phyloP scores from a whole-genome alignment of 2,888 invertebrate genomes.

The Pyrgus malvae region DNA sequence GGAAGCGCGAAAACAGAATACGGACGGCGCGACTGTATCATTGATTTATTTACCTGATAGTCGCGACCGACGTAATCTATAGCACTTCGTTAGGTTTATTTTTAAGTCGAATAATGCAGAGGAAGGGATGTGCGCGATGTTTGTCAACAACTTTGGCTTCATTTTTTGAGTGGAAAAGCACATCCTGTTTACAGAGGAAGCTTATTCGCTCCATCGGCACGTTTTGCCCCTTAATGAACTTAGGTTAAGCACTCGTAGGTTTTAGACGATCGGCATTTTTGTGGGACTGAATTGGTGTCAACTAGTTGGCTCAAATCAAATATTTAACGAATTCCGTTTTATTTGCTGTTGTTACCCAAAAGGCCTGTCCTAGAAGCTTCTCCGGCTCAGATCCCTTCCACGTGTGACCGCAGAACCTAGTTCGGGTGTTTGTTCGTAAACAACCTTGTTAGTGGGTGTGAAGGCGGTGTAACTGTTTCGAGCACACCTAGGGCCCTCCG shows the following conservation, averaged over 20 bases:
- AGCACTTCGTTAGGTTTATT: conserved; percentile 4
- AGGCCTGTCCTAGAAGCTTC: background rate
- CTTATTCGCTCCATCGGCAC: conserved; percentile 17
- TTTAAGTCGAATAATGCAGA: background rate
- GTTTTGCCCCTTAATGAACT: conserved; percentile 2
- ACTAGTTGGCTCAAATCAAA: background rate
- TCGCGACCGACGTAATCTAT: conserved; percentile 11
- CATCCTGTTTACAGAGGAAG: conserved; percentile 24
- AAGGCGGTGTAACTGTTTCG: conserved; percentile 52
- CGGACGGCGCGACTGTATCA: conserved; percentile 16
- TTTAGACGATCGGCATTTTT: background rate
- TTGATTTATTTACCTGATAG: conserved; percentile 13
- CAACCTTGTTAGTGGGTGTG: conserved; percentile 51
- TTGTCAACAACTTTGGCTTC: conserved; percentile 25
- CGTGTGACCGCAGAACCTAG: conserved; percentile 31
- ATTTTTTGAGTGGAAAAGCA: conserved; percentile 10
- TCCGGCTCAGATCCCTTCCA: conserved; percentile 5
- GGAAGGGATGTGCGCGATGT: conserved; percentile 7
- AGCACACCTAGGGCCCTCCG: conserved; percentile 49
- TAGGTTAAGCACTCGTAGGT: background rate
- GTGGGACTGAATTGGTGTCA: conserved; percentile 9
- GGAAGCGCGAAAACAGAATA: too few relatives aligned
- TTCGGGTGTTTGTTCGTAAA: conserved; percentile 49
- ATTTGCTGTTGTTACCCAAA: background rate
- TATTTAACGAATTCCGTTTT: too few relatives aligned